Conservation (phyloP, 2,797 vertebrate species). For the Sphenopsis melanotis region DNA sequence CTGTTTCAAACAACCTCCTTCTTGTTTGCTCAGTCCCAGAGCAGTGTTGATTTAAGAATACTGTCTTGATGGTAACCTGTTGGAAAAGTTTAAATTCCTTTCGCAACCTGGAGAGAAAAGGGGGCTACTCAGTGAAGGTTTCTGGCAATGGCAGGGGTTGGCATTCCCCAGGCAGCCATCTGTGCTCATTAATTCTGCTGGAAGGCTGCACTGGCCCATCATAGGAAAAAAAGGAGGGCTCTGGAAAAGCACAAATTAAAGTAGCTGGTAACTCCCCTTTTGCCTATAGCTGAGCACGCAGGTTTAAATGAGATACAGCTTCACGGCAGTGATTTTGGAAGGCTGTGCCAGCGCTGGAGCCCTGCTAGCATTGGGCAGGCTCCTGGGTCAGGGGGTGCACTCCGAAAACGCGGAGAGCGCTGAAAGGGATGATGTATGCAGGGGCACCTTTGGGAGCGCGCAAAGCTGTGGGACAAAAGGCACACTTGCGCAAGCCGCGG, state of each 20-base stretch:
- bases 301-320: neutral
- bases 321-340: neutral
- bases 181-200: neutral
- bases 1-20: neutral
- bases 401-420: accelerated
- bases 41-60: neutral
- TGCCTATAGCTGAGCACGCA: neutral
- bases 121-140: neutral
- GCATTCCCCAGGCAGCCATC: neutral
- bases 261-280: neutral
- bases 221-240: accelerated
- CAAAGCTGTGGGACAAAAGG: neutral
- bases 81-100: neutral
- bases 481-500: accelerated
- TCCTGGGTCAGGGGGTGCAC: neutral
- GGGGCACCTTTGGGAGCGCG: accelerated
- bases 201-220: neutral
- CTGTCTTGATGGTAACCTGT: neutral
- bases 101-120: neutral
- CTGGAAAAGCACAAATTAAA: neutral
- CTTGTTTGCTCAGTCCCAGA: neutral
- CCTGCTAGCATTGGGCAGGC: neutral
- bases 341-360: neutral
- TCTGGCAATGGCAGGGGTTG: neutral
- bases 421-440: neutral